Evolutionary conservation across 2,888 invertebrate species (phyloP).

Genomic region (Apamea monoglypha): DNA sequence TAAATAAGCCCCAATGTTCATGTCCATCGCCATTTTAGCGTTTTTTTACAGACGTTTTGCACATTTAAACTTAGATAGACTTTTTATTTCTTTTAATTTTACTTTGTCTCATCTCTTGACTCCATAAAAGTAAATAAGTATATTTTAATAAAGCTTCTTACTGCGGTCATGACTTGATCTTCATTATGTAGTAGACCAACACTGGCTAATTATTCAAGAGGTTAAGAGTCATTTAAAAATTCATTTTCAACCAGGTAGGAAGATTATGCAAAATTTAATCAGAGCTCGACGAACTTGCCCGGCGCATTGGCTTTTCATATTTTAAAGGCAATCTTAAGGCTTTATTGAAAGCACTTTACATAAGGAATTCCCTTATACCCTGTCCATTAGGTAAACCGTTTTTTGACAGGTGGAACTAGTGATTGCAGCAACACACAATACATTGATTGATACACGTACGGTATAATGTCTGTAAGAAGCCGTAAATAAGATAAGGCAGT

Average conservation of each 20-base stretch:
- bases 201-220: slow-evolving; percentile 16
- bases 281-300: slow-evolving; percentile 22
- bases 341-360: slow-evolving; percentile 15
- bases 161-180: neutral
- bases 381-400: too few relatives aligned
- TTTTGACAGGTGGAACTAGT: too few relatives aligned
- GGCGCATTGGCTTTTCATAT: slow-evolving; percentile 56
- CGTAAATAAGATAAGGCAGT: too few relatives aligned
- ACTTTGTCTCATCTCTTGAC: too few relatives aligned
- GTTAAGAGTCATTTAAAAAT: slow-evolving; percentile 10
- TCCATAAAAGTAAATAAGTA: neutral
- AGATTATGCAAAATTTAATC: slow-evolving; percentile 55
- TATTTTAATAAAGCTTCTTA: neutral
- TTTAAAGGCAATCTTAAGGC: slow-evolving; percentile 50
- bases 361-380: neutral
- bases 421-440: too few relatives aligned
- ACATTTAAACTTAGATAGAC: neutral
- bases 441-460: too few relatives aligned
- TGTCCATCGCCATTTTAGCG: too few relatives aligned
- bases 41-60: too few relatives aligned
- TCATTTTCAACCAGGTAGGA: slow-evolving; percentile 38
- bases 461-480: too few relatives aligned
- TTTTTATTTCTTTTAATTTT: neutral
- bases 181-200: neutral
- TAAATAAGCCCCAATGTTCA: too few relatives aligned